These are phyloP conservation scores for Pristiophorus japonicus DNA, from an alignment of 2,113 vertebrate genomes.

Conservation along the genomic window DNA sequence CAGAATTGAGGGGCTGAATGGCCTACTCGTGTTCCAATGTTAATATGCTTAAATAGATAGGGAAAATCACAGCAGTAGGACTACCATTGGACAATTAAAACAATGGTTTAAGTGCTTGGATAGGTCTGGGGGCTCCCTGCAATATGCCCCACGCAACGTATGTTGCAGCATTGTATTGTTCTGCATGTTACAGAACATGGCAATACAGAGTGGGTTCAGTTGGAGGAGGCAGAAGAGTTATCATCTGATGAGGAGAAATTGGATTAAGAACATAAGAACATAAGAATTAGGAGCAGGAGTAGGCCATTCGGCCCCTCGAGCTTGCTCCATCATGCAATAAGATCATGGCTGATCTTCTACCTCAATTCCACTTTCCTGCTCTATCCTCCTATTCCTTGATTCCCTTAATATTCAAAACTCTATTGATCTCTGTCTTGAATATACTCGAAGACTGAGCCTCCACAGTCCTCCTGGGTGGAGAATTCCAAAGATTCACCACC, in stretches of 20 bases:
- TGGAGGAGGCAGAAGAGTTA: background rate
- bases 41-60: background rate
- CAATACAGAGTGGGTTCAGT: background rate
- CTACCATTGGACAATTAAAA: background rate
- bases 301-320: no score
- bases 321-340: no score
- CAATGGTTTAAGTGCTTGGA: background rate
- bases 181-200: background rate
- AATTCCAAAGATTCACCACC: no score
- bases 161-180: background rate
- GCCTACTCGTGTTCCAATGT: background rate
- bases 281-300: no score
- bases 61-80: background rate
- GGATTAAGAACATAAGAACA: no score
- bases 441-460: no score
- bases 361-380: no score
- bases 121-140: background rate
- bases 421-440: no score
- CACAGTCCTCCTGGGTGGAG: no score
- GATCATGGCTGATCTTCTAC: no score
- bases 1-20: background rate
- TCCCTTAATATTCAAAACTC: no score
- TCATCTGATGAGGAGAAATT: background rate
- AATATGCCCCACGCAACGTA: background rate
- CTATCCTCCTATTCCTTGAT: no score